Base-by-base conservation (phyloP, 2,113 vertebrate species). In the Onychostruthus taczanowskii region DNA sequence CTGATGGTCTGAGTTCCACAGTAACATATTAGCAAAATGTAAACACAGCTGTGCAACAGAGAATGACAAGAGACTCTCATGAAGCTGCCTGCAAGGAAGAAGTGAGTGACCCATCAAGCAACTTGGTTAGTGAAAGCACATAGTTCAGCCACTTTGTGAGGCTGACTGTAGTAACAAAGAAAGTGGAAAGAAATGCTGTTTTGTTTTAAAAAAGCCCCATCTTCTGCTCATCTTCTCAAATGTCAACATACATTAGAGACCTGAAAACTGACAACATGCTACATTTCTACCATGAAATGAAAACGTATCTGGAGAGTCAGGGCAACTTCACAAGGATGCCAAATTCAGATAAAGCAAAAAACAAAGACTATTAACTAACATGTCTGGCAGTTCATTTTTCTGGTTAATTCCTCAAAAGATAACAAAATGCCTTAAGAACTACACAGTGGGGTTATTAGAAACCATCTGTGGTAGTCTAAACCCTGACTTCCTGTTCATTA, bases 121-220 rank as follows among this genome's bases (percentile, higher is more conserved):
- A 43, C 43, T n/a, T 37, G 68, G 95, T 97, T 95, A 97, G 94
- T 84, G 70, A 87, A 96, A 95, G 93, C 63, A 64, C 27, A 31
- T 11, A 28, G 70, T 41, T 44, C 55, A 70, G 76, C 62, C 52
- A 55, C 77, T 72, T 82, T 41, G 63, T 56, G 53, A 91, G 72
- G 58, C 39, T 77, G 61, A 89, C 82, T 69, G 33, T 41, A 39
- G 12, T 28, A 90, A 90, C 64, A 56, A 66, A 52, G 27, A 52
- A 55, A 59, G 74, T 75, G 41, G 56, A 94, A 82, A 95, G 6
- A 83, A 91, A 73, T 13, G 31, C 44, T 70, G 11, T 28, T 63
- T 77, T 53, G 33, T 66, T 66, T 58, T 52, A 59, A 92, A 77
- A 74, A 0, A 0, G n/a, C 5, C 10, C 24, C 47, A 91, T 35